Percentiles rank a stretch among this genome's conserved stretches.
Conservation (phyloP, 2,113 vertebrate genomes). For the Bothrops jararaca region DNA sequence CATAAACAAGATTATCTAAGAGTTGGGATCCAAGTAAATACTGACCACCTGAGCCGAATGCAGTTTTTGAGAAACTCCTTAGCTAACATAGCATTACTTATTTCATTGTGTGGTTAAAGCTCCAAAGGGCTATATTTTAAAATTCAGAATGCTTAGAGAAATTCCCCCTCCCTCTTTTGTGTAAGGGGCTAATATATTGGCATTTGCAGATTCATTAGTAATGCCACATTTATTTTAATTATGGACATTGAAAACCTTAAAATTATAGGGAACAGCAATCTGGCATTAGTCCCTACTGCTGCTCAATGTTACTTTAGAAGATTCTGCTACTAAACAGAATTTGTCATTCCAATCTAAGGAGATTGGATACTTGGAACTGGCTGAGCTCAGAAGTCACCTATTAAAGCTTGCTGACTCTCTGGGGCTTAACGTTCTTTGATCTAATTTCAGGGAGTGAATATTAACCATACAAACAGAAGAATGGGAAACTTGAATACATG, state of each 20-base stretch:
- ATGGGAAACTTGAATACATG: background rate
- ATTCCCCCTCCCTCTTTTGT: background rate
- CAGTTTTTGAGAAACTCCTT: accelerated
- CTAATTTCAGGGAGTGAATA: background rate
- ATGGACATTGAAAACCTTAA: accelerated
- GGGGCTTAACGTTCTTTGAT: background rate
- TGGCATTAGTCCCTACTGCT: accelerated
- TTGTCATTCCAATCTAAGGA: accelerated
- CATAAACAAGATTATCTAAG: background rate
- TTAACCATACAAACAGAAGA: background rate
- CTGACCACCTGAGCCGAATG: background rate
- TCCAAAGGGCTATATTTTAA: background rate
- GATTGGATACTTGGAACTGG: background rate
- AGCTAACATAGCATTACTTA: background rate
- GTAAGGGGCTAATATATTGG: background rate
- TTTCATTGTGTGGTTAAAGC: accelerated
- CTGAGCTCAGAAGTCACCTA: accelerated
- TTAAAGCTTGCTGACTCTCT: background rate
- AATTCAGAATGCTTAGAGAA: background rate
- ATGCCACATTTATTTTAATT: background rate
- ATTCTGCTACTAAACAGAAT: accelerated
- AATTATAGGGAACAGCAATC: background rate
- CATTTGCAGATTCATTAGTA: background rate
- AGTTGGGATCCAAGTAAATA: background rate
- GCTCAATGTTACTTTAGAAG: background rate